Evolutionary conservation across 2,113 vertebrate genomes (phyloP), one percentile per base, ranked within the genome.

Genomic region (Oncorhynchus mykiss): DNA sequence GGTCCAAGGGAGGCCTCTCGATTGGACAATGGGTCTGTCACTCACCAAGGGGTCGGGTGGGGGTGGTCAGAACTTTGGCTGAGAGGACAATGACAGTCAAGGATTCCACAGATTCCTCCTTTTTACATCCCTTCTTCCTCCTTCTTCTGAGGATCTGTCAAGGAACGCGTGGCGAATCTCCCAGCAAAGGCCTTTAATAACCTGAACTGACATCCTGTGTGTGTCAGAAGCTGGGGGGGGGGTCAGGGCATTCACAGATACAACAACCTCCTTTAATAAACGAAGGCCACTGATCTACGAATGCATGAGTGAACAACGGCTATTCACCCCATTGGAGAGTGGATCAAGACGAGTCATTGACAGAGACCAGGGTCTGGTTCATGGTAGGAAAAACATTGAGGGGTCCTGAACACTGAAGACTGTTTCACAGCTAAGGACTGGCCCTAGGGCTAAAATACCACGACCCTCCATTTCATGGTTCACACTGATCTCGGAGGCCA

Each of bases 151-250:
- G 68, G 70, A 39, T 65, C 34, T 51, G 51, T 73, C 20, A 70
- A 91, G 86, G 90, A 93, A 92, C 90, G 91, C 91, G 86, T 92
- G 86, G 86, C 79, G 87, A 93, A 93, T 93, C 91, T 88, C 87
- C 83, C 73, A 81, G 48, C 16, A 81, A 80, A 84, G 80, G 79
- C 77, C 70, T 76, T 79, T 88, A 89, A 88, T 87, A 90, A 91
- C 87, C 86, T 85, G 87, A 91, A 91, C 83, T 80, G 91, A 88
- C 89, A 85, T 86, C 90, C 76, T 80, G 67, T 83, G 83, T 80
- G 79, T 87, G 81, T 78, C 82, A 85, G 84, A 18, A 39, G 67
- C 8, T 7, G 16, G 67, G 5, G 8, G 39, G 8, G 39, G 39
- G 9, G 67, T 5, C 16, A 11, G 14, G 34, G 27, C 71, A 59